These are phyloP conservation scores for Ascaphus truei DNA, from an alignment of 2,113 vertebrate genomes.

Conservation along the genomic window DNA sequence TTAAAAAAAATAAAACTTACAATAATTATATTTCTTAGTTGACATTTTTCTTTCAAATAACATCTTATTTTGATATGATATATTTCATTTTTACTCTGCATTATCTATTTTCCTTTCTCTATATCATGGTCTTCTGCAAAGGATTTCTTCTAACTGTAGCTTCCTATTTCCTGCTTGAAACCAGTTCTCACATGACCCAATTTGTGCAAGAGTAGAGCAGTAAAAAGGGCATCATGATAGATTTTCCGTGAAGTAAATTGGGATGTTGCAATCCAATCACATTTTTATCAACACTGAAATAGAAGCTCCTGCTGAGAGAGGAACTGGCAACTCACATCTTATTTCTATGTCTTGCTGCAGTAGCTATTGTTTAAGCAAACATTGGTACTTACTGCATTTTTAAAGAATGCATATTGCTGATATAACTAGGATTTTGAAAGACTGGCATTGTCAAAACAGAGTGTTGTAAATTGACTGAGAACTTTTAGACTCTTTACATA, in stretches of 20 bases:
- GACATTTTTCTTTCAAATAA: no score
- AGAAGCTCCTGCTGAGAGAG: not conserved
- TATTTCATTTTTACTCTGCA: not conserved
- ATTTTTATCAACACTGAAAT: conserved; percentile 1
- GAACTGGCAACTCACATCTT: not conserved
- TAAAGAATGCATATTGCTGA: not conserved
- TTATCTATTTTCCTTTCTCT: not conserved
- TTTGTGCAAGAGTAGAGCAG: not conserved
- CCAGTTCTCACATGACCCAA: not conserved
- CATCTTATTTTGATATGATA: not conserved
- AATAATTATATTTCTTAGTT: no score
- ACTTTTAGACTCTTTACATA: conserved; percentile 29
- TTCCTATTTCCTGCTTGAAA: not conserved
- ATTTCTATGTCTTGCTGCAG: not conserved
- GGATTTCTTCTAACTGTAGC: not conserved
- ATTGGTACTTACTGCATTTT: not conserved
- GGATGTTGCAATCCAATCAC: conserved; percentile 5
- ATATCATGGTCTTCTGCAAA: not conserved
- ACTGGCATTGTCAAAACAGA: conserved; percentile 25
- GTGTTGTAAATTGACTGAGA: conserved; percentile 22
- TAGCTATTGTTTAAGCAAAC: conserved; percentile 24
- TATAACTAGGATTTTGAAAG: not conserved
- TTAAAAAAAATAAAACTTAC: no score
- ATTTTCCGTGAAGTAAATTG: conserved; percentile 5
- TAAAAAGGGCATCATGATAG: not conserved